phyloP scores from a whole-genome alignment of 2,113 vertebrate species.

The Casuarius casuarius region DNA sequence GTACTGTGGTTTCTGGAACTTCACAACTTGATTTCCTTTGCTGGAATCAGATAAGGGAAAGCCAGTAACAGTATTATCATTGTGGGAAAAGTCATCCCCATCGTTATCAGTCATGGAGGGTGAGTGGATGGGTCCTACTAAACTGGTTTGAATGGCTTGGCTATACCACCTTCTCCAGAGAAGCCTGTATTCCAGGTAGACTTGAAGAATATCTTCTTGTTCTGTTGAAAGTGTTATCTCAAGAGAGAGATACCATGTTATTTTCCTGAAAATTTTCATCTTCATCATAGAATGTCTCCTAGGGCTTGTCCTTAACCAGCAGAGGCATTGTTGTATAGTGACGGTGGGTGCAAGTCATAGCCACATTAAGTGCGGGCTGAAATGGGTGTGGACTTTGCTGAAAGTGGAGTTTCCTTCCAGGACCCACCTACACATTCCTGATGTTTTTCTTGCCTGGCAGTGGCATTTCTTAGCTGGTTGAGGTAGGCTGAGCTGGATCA shows the following conservation, averaged over 20 bases:
- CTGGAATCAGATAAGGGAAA: background rate
- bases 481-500: background rate
- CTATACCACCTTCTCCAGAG: background rate
- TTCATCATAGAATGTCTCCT: background rate
- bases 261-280: background rate
- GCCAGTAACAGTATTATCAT: background rate
- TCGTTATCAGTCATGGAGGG: background rate
- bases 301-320: background rate
- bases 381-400: background rate
- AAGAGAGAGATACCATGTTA: background rate
- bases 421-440: background rate
- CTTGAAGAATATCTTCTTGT: background rate
- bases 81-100: background rate
- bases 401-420: background rate
- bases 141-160: background rate
- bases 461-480: background rate
- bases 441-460: background rate
- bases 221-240: background rate
- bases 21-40: background rate
- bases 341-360: background rate
- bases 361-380: background rate
- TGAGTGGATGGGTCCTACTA: background rate
- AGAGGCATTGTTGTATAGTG: background rate
- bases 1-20: background rate
- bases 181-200: background rate